A percentile compares a stretch with the other conserved stretches of the same genome.
Conservation (phyloP, 2,797 vertebrate genomes). For the Trachurus trachurus region DNA sequence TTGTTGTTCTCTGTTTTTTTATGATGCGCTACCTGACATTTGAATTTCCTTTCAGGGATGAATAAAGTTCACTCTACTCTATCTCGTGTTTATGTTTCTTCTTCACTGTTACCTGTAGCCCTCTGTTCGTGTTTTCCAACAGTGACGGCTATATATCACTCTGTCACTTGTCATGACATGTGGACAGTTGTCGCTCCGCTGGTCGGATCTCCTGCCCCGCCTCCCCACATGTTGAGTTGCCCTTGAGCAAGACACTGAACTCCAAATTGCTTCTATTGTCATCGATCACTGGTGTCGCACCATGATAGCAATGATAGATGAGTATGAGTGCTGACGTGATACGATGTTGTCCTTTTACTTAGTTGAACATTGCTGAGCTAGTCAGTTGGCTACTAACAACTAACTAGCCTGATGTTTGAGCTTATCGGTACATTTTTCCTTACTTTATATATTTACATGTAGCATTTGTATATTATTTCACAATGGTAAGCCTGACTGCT, state of each 20-base stretch:
- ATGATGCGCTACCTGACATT: too few species aligned
- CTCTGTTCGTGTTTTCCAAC: neutral
- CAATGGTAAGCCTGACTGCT: too few species aligned
- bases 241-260: slow-evolving; percentile 30
- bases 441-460: neutral
- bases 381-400: neutral
- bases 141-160: slow-evolving; percentile 10
- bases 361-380: neutral
- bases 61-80: too few species aligned
- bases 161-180: neutral
- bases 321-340: neutral
- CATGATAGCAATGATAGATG: neutral
- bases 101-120: neutral
- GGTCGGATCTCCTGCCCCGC: slow-evolving; percentile 24
- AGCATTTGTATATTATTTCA: neutral
- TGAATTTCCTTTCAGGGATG: too few species aligned
- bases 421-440: too few species aligned
- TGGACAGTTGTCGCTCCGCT: neutral
- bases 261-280: neutral
- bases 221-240: slow-evolving; percentile 39
- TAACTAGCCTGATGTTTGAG: neutral
- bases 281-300: neutral
- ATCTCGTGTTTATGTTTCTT: neutral
- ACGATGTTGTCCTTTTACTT: neutral
- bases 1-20: too few species aligned